These are phyloP conservation scores for Mus minutoides DNA, from an alignment of 2,797 vertebrate genomes.

Conservation along the genomic window DNA sequence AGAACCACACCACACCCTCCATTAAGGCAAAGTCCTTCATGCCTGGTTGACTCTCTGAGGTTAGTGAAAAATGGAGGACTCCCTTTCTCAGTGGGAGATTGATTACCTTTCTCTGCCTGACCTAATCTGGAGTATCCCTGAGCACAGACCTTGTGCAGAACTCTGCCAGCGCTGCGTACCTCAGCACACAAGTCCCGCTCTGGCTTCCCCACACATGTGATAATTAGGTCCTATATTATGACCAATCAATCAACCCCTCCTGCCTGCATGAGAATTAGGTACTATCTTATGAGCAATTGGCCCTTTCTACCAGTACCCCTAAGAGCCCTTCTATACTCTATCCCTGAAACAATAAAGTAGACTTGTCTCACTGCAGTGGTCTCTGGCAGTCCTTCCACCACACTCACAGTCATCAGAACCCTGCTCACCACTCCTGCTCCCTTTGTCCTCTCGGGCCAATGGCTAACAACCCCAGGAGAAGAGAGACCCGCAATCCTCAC, in stretches of 20 bases:
- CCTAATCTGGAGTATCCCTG: neutral
- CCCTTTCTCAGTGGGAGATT: neutral
- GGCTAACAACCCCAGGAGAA: neutral
- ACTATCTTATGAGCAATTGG: too few relatives aligned
- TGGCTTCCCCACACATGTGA: neutral
- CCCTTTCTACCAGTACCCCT: neutral
- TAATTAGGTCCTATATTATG: neutral
- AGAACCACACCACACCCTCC: neutral
- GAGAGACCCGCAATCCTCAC: neutral
- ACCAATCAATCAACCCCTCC: neutral
- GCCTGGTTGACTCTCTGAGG: neutral
- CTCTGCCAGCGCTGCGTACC: neutral
- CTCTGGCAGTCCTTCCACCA: neutral
- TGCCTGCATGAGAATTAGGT: too few relatives aligned
- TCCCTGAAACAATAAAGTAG: neutral
- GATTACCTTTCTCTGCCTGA: neutral
- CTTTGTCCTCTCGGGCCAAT: neutral
- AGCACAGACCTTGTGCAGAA: neutral
- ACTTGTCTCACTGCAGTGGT: neutral
- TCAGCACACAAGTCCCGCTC: neutral
- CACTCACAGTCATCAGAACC: neutral
- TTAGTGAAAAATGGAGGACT: neutral
- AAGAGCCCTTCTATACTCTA: neutral
- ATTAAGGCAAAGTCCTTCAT: neutral
- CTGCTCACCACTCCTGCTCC: neutral